Conservation (phyloP, 2,797 vertebrate species). For the Tympanoctomys barrerae region DNA sequence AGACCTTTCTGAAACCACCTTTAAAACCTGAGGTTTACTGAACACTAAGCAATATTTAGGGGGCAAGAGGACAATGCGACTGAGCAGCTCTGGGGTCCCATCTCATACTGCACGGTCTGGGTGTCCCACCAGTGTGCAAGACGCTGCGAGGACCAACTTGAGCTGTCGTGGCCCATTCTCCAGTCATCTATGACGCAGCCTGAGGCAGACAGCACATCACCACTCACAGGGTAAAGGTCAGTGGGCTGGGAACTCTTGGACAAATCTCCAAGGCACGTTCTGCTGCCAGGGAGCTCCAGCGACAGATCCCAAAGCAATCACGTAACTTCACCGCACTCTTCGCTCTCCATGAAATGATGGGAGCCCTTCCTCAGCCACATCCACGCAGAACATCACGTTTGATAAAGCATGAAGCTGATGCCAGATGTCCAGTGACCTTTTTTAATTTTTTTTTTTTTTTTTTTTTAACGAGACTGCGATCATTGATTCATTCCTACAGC, state of each 20-base stretch:
- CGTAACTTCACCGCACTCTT: background rate
- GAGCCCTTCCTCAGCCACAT: background rate
- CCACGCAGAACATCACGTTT: background rate
- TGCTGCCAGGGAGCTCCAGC: background rate
- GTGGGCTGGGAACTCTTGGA: background rate
- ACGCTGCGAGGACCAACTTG: background rate
- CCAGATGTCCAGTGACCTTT: background rate
- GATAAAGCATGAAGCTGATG: background rate
- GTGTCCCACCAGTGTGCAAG: background rate
- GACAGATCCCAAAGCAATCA: background rate
- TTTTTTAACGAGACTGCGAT: background rate
- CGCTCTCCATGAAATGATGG: background rate
- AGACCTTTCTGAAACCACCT: background rate
- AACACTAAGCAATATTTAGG: background rate
- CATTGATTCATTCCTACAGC: background rate
- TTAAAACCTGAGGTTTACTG: background rate
- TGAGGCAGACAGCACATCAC: background rate
- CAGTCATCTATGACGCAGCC: background rate
- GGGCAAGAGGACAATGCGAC: background rate
- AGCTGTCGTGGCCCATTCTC: background rate
- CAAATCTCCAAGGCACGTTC: background rate
- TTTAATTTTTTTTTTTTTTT: background rate
- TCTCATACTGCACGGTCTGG: background rate
- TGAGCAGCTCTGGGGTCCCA: background rate
- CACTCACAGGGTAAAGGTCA: background rate